Conservation (phyloP, 2,888 invertebrate genomes). For the Poecilobothrus nobilitatus region DNA sequence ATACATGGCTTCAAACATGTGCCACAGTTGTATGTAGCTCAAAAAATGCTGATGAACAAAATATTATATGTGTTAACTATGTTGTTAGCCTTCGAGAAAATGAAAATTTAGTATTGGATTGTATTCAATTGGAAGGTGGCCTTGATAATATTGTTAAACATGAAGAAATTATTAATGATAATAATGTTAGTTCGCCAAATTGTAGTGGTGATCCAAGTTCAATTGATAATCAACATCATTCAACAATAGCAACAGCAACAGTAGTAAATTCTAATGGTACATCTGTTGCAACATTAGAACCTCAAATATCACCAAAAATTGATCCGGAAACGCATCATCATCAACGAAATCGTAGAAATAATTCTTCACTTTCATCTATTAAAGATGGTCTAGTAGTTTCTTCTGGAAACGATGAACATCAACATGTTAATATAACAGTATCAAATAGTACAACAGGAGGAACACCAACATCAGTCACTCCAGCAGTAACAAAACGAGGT, state of each 20-base stretch:
- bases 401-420: conserved; percentile 31
- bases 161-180: conserved; percentile 66
- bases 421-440: conserved; percentile 18
- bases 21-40: conserved; percentile 93
- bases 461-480: conserved; percentile 20
- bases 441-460: conserved; percentile 13
- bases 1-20: conserved; percentile 94
- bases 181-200: conserved; percentile 82
- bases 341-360: conserved; percentile 35
- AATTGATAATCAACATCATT: not conserved
- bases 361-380: conserved; percentile 31
- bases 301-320: conserved; percentile 44
- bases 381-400: conserved; percentile 26
- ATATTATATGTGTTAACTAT: conserved; percentile 95
- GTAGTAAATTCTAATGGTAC: conserved; percentile 32
- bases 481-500: conserved; percentile 43
- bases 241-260: not conserved
- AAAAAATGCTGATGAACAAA: conserved; percentile 94
- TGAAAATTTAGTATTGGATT: conserved; percentile 86
- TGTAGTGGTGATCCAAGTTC: conserved; percentile 51
- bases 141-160: conserved; percentile 63
- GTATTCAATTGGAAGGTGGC: conserved; percentile 82
- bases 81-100: conserved; percentile 70
- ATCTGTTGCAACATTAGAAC: conserved; percentile 39
- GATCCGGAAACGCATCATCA: conserved; percentile 32